Base-by-base conservation (phyloP, 64 coral and sea anemone species). In the Catalaphyllia jardinei region DNA sequence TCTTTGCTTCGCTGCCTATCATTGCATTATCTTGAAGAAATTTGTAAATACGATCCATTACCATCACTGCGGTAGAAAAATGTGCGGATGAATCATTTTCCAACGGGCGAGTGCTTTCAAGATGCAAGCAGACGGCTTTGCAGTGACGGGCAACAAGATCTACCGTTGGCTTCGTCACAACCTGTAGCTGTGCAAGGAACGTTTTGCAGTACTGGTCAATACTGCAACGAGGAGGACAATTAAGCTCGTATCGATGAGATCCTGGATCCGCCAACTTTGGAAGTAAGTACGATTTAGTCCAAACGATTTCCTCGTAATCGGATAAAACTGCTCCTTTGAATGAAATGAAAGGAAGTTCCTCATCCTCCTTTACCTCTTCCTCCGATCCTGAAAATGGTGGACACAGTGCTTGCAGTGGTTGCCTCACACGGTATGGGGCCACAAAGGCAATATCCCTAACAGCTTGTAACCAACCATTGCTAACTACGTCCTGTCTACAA, bases 61-160 rank as follows among this genome's bases (percentile, higher is more conserved):
- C 82, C 19, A n/a, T 13, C 7, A 28, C 38, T 38, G 83, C 13
- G 5, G 55, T 67, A 19, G 24, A n/a, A 57, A 2, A 51, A 10
- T 20, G 22, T 10, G 17, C 4, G 16, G 27, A 15, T 12, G 18
- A 78, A 52, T 19, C 10, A 1, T 24, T 55, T 54, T 24, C 25
- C 54, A 1, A 4, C 3, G 0, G 11, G 24, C 51, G 11, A 49
- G 0, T 78, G 18, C 22, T 78, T 25, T 54, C 38, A 54, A 78
- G 46, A 2, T 78, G n/a, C 11, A 24, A 25, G 20, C 65, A 83
- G 0, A 90, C 8, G 0, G 29, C 83, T 73, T 73, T 2, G 71
- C 89, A 90, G 49, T 90, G 89, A 33, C 14, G n/a, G 17, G 83
- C 79, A 11, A 90, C 89, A 33, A 90, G 54, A 57, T 83, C 78